Evolutionary conservation across 2,888 invertebrate genomes (phyloP).

Genomic region (Dryocosmus kuriphilus): DNA sequence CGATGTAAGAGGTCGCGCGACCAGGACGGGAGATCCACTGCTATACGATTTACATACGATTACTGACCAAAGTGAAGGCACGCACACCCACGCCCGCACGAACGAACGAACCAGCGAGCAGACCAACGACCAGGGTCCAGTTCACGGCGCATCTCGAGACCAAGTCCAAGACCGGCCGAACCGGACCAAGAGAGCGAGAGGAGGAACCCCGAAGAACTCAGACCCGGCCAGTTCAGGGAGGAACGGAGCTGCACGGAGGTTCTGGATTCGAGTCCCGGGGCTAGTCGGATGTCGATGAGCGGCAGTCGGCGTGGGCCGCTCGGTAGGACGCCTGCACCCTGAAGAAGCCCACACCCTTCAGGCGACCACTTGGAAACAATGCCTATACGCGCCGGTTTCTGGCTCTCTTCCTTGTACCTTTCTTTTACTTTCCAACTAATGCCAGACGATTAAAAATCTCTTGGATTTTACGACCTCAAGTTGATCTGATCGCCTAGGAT

Average conservation of each 20-base stretch:
- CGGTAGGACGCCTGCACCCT: constrained; percentile 76
- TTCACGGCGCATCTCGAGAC: constrained; percentile 30
- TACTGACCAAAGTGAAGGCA: constrained; percentile 73
- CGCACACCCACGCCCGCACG: constrained; percentile 66
- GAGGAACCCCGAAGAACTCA: constrained; percentile 33
- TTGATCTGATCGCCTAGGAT: neutral
- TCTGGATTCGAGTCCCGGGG: constrained; percentile 69
- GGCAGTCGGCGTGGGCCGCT: constrained; percentile 75
- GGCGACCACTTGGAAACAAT: constrained; percentile 70
- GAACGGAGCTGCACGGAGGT: constrained; percentile 50
- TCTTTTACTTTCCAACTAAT: neutral
- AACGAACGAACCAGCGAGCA: constrained; percentile 62
- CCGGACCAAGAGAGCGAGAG: constrained; percentile 29
- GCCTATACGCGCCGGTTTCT: constrained; percentile 51
- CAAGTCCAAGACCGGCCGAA: constrained; percentile 37
- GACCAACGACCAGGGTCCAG: constrained; percentile 53
- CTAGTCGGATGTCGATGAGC: constrained; percentile 74
- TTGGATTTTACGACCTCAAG: neutral
- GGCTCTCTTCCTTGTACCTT: constrained; percentile 10
- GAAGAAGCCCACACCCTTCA: constrained; percentile 75
- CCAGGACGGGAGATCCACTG: constrained; percentile 67
- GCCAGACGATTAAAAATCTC: neutral
- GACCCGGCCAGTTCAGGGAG: constrained; percentile 18
- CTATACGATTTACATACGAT: constrained; percentile 77
- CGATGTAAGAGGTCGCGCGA: constrained; percentile 65